phyloP scores from a whole-genome alignment of 2,888 invertebrate species.

The Rhogogaster chlorosoma region DNA sequence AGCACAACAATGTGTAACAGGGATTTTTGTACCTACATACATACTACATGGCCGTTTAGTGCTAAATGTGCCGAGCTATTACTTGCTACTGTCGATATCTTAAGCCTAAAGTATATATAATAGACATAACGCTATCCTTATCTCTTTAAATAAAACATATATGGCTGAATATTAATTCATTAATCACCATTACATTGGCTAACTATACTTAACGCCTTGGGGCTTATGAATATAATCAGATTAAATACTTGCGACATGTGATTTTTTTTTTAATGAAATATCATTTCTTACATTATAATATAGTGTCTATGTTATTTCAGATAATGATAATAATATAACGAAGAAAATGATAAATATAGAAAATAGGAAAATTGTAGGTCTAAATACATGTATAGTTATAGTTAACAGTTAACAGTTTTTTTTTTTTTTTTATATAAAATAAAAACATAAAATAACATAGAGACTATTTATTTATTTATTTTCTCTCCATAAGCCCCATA shows the following conservation, averaged over 20 bases:
- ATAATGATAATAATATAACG: neutral
- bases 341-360: slow-evolving; percentile 38
- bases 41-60: slow-evolving; percentile 67
- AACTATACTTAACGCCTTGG: slow-evolving; percentile 67
- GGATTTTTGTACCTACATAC: slow-evolving; percentile 62
- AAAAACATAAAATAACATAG: slow-evolving; percentile 36
- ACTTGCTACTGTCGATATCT: slow-evolving; percentile 69
- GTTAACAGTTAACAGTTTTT: slow-evolving; percentile 56
- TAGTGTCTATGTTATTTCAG: neutral
- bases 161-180: slow-evolving; percentile 64
- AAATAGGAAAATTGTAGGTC: slow-evolving; percentile 40
- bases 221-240: slow-evolving; percentile 67
- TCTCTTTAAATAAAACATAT: slow-evolving; percentile 54
- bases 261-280: neutral
- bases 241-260: slow-evolving; percentile 3
- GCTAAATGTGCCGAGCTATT: slow-evolving; percentile 70
- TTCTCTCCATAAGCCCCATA: slow-evolving; percentile 37
- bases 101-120: slow-evolving; percentile 65
- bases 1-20: slow-evolving; percentile 68
- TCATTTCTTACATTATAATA: slow-evolving; percentile 4
- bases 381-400: neutral
- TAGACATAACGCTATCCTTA: slow-evolving; percentile 65
- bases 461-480: slow-evolving; percentile 56
- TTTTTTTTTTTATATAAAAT: slow-evolving; percentile 54
- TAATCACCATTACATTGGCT: slow-evolving; percentile 67